Percentiles rank a stretch among this genome's conserved stretches.
Evolutionary conservation across 2,797 vertebrate species (phyloP).

Genomic region (Hylomyscus alleni): DNA sequence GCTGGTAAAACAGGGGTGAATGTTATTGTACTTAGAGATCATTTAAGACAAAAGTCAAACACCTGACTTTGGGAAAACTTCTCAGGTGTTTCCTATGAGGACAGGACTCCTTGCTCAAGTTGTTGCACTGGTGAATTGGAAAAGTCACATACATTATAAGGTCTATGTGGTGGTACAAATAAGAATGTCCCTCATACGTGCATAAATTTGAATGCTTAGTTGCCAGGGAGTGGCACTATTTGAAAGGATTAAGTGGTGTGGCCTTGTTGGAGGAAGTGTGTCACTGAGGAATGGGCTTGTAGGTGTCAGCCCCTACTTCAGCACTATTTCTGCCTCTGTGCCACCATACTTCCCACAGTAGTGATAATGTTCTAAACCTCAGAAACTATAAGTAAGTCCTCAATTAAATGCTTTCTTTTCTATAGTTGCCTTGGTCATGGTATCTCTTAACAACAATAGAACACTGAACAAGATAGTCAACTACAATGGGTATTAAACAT

Average conservation of each 20-base stretch:
- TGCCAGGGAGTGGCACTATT: background rate
- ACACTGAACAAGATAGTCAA: background rate
- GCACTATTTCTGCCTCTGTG: background rate
- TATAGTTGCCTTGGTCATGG: background rate
- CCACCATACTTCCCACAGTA: background rate
- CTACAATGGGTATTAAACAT: background rate
- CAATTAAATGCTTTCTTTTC: background rate
- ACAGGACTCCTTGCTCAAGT: background rate
- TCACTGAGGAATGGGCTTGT: background rate
- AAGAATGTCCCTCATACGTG: background rate
- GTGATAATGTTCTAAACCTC: background rate
- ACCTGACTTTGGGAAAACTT: background rate
- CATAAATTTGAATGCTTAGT: background rate
- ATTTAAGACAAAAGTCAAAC: background rate
- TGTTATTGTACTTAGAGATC: background rate
- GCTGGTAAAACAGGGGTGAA: slow-evolving; percentile 25
- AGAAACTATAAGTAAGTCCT: background rate
- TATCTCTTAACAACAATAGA: background rate
- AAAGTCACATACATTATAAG: background rate
- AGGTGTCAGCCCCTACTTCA: background rate
- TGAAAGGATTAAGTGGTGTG: background rate
- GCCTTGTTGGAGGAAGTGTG: background rate
- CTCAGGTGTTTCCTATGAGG: no score
- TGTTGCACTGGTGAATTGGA: background rate
- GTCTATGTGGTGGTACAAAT: background rate